phyloP scores from a whole-genome alignment of 30 jellyfish, hydroid and myxozoan genomes.

The Aurelia sp. region DNA sequence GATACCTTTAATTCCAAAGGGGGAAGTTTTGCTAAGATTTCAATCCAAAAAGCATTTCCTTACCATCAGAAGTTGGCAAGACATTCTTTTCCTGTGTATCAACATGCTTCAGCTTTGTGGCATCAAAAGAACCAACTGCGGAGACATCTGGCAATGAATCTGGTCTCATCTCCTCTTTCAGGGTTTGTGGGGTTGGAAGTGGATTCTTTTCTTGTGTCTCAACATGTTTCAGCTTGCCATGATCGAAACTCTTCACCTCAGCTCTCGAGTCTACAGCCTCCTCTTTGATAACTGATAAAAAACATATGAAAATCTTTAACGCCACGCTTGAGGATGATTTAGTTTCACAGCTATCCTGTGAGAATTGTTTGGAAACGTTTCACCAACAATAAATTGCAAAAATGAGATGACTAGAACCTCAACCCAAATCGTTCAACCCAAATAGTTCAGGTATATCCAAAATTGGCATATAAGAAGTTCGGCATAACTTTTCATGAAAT shows the following conservation, averaged over 20 bases:
- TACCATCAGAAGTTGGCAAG: slow-evolving; percentile 87
- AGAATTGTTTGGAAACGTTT: too few species aligned
- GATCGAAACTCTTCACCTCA: slow-evolving; percentile 88
- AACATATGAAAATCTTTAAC: too few species aligned
- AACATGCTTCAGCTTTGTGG: slow-evolving; percentile 72
- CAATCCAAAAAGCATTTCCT: neutral
- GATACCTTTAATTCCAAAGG: too few species aligned
- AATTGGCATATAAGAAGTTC: too few species aligned
- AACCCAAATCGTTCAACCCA: too few species aligned
- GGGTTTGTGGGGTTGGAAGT: slow-evolving; percentile 82
- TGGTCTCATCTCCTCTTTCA: slow-evolving; percentile 85
- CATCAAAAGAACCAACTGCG: slow-evolving; percentile 72
- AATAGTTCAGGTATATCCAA: too few species aligned
- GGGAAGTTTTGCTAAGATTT: too few species aligned
- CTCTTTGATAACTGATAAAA: slow-evolving; percentile 71
- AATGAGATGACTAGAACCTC: too few species aligned
- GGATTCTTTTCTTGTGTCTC: slow-evolving; percentile 95
- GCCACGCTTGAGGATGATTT: too few species aligned
- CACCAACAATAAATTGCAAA: too few species aligned
- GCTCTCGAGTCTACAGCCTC: slow-evolving; percentile 88
- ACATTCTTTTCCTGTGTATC: slow-evolving; percentile 79
- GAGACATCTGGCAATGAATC: slow-evolving; percentile 88
- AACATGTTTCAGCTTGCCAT: slow-evolving; percentile 85
- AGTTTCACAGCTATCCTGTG: too few species aligned
- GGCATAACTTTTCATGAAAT: too few species aligned